A percentile compares a stretch with the other conserved stretches of the same genome.
Conservation (phyloP, 2,797 vertebrate genomes). For the Diplodus sargus region DNA sequence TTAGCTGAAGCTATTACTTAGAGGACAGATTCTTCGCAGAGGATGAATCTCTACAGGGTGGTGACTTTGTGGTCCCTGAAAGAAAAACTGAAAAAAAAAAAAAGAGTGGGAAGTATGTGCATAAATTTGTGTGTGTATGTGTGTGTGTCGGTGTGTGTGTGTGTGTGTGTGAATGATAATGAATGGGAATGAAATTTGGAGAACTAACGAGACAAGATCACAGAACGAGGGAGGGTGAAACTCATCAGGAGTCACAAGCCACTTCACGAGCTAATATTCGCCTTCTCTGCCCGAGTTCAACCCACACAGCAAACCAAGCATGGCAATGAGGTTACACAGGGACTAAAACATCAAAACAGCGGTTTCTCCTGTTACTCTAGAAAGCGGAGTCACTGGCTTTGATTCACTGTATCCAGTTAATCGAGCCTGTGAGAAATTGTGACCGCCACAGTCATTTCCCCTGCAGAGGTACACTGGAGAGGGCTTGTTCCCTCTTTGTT, state of each 20-base stretch:
- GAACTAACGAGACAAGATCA: slow-evolving; percentile 56
- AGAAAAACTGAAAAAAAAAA: slow-evolving; percentile 43
- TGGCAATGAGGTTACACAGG: slow-evolving; percentile 64
- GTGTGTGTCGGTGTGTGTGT: slow-evolving; percentile 32
- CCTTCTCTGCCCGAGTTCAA: slow-evolving; percentile 55
- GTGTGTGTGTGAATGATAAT: slow-evolving; percentile 49
- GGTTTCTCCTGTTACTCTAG: slow-evolving; percentile 58
- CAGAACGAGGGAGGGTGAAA: slow-evolving; percentile 60
- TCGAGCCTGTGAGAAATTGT: slow-evolving; percentile 62
- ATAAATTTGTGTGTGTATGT: slow-evolving; percentile 36
- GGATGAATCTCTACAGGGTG: slow-evolving; percentile 65
- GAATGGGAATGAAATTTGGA: slow-evolving; percentile 60
- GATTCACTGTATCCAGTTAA: slow-evolving; percentile 57
- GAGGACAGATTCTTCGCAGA: slow-evolving; percentile 64
- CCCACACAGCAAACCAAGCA: slow-evolving; percentile 69
- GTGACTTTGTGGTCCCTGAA: slow-evolving; percentile 66
- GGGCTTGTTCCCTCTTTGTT: slow-evolving; percentile 59
- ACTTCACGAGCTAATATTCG: slow-evolving; percentile 69
- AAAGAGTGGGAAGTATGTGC: slow-evolving; percentile 27
- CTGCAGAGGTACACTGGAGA: slow-evolving; percentile 40
- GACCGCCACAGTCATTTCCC: slow-evolving; percentile 57
- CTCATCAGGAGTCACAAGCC: slow-evolving; percentile 67
- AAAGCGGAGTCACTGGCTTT: slow-evolving; percentile 53
- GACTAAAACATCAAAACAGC: slow-evolving; percentile 67
- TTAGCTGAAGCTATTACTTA: slow-evolving; percentile 73